Conservation (phyloP, 2,888 invertebrate species). For the Phortica okadai region DNA sequence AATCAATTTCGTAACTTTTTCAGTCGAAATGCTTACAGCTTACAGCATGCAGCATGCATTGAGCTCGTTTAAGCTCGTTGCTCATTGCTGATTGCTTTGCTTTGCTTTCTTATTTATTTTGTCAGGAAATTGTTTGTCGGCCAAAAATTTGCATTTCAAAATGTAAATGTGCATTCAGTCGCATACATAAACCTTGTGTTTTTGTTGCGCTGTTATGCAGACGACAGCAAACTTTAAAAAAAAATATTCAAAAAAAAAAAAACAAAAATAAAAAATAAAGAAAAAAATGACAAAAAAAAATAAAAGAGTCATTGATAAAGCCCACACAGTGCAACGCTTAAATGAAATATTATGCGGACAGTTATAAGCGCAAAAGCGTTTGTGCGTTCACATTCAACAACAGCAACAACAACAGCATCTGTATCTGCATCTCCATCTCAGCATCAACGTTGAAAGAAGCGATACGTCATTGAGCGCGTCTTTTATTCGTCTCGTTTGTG, state of each 20-base stretch:
- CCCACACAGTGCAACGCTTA: conserved; percentile 16
- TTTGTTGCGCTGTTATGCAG: background rate
- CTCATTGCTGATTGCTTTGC: conserved; percentile 18
- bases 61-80: conserved; percentile 31
- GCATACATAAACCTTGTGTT: conserved; percentile 2
- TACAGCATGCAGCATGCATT: conserved; percentile 17
- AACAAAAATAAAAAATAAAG: conserved; percentile 37
- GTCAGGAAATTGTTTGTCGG: conserved; percentile 63
- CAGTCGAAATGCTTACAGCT: background rate
- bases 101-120: conserved; percentile 39
- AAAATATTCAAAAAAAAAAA: conserved; percentile 16
- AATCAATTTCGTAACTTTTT: conserved; percentile 56
- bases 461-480: background rate
- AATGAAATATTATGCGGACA: conserved; percentile 15
- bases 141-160: conserved; percentile 61
- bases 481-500: background rate
- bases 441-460: background rate
- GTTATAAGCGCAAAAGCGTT: background rate
- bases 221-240: background rate
- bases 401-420: background rate
- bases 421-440: background rate
- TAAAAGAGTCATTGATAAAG: conserved; percentile 5
- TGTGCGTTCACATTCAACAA: background rate
- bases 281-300: conserved; percentile 36
- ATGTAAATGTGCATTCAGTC: conserved; percentile 26